Percentiles rank a stretch among this genome's conserved stretches.
These are phyloP conservation scores for Passer montanus DNA, from an alignment of 2,113 vertebrate genomes.

Conservation along the genomic window DNA sequence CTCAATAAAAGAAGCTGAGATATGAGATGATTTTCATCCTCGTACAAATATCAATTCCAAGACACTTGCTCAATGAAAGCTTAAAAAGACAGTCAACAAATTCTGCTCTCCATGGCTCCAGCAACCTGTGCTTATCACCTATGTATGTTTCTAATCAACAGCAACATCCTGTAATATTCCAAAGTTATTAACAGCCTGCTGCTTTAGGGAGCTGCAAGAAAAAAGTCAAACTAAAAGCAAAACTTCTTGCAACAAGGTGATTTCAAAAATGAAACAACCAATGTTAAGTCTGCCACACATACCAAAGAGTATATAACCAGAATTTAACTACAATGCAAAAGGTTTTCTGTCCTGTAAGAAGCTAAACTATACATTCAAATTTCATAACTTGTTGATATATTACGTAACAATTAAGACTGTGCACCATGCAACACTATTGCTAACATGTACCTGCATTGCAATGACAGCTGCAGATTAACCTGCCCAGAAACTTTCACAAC, in stretches of 20 bases:
- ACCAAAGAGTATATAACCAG: background rate
- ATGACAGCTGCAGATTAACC: background rate
- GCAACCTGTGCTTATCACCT: background rate
- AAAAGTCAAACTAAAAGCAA: background rate
- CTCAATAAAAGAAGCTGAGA: background rate
- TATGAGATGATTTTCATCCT: background rate
- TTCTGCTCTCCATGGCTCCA: background rate
- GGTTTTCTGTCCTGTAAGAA: background rate
- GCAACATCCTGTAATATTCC: background rate
- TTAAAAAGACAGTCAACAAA: background rate
- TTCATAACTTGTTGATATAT: background rate
- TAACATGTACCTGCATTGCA: background rate
- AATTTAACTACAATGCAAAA: background rate
- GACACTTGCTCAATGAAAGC: background rate
- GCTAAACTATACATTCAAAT: background rate
- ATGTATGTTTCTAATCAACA: background rate
- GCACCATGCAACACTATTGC: background rate
- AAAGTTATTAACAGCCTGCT: background rate
- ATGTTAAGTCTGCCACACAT: background rate
- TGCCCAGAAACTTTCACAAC: background rate
- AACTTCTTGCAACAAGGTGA: background rate
- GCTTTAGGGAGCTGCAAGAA: background rate
- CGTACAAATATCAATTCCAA: background rate
- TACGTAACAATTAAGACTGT: background rate
- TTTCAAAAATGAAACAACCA: background rate